These are phyloP conservation scores for Lordiphosa clarofinis DNA, from an alignment of 1,140 invertebrate species.

Conservation along the genomic window DNA sequence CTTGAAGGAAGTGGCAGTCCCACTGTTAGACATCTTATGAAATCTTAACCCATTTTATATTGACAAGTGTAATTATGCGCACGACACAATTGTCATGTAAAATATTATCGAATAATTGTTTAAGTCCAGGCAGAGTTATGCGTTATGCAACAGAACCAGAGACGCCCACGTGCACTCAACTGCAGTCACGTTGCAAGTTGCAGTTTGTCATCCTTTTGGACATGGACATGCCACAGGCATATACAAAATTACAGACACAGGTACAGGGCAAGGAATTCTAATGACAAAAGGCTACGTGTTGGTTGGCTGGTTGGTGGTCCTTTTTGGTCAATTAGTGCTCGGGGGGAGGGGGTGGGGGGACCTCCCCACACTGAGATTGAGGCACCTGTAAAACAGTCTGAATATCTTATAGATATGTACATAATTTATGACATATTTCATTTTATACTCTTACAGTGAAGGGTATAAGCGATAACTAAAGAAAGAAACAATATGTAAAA, in stretches of 20 bases:
- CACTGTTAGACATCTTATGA: constrained; percentile 29
- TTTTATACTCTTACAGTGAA: constrained; percentile 3
- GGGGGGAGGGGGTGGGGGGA: constrained; percentile 39
- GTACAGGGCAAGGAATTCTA: constrained; percentile 41
- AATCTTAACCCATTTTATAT: constrained; percentile 76
- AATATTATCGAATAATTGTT: constrained; percentile 73
- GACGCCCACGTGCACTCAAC: constrained; percentile 54
- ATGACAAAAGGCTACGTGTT: constrained; percentile 58
- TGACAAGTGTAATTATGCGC: constrained; percentile 74
- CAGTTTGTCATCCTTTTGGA: constrained; percentile 69
- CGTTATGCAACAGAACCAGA: constrained; percentile 24
- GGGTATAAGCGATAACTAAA: constrained; percentile 3
- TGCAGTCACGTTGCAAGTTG: constrained; percentile 76
- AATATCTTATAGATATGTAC: constrained; percentile 43
- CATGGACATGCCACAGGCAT: constrained; percentile 28
- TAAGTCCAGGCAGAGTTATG: constrained; percentile 41
- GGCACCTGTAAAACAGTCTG: constrained; percentile 50
- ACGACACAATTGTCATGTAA: constrained; percentile 72
- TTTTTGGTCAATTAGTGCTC: constrained; percentile 70
- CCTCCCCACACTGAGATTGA: constrained; percentile 16
- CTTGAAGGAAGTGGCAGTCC: constrained; percentile 41
- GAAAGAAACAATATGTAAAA: no score
- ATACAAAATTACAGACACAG: constrained; percentile 12
- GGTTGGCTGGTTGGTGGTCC: constrained; percentile 50
- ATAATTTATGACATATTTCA: constrained; percentile 66